Percentiles rank a stretch among this genome's conserved stretches.
Evolutionary conservation across 2,797 vertebrate genomes (phyloP).

Genomic region (Heliangelus exortis): DNA sequence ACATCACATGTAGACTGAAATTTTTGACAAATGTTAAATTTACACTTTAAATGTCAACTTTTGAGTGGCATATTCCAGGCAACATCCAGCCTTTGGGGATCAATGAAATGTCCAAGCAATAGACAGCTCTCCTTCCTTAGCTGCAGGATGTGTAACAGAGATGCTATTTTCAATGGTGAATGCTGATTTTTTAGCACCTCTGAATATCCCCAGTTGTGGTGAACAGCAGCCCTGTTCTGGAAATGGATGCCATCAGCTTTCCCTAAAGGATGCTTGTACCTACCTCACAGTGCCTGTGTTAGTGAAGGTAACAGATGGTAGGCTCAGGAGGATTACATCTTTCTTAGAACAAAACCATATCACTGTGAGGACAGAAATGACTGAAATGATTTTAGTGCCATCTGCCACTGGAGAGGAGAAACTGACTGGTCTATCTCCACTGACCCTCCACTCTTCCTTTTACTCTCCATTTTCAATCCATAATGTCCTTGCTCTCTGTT

Average conservation of each 20-base stretch:
- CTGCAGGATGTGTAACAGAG: not conserved
- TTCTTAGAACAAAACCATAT: conserved; percentile 15
- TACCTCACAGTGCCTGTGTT: not conserved
- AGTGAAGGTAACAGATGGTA: conserved; percentile 22
- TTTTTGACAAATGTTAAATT: conserved; percentile 70
- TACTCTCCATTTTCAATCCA: not conserved
- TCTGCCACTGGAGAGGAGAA: conserved; percentile 26
- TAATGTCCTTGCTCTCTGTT: not conserved
- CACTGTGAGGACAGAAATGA: not conserved
- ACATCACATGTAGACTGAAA: conserved; percentile 19
- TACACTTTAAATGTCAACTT: conserved; percentile 67
- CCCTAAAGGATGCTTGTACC: not conserved
- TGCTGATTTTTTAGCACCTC: conserved; percentile 61
- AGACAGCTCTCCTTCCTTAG: conserved; percentile 40
- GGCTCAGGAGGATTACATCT: conserved; percentile 32
- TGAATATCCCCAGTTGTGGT: conserved; percentile 16
- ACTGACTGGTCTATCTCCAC: not conserved
- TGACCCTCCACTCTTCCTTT: not conserved
- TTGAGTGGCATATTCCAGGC: conserved; percentile 56
- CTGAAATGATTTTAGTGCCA: conserved; percentile 39
- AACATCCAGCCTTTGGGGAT: conserved; percentile 48
- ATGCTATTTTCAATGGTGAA: conserved; percentile 7
- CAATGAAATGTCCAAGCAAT: conserved; percentile 49
- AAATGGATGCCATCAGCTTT: conserved; percentile 19
- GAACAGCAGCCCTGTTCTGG: not conserved